phyloP scores from a whole-genome alignment of 2,113 vertebrate genomes.

The Zingel zingel region DNA sequence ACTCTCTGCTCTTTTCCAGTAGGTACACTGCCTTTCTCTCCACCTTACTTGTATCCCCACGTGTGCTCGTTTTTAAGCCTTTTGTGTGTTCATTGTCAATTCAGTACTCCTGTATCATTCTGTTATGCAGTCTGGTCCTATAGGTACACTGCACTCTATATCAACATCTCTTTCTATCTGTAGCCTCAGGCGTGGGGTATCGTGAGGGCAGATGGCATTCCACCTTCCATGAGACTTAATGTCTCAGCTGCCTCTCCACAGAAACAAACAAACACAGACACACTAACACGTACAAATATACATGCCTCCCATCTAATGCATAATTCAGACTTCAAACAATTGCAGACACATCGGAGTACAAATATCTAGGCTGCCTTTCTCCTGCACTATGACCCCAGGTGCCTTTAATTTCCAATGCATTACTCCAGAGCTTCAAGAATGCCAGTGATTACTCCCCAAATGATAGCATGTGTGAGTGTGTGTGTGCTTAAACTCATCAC shows the following conservation, averaged over 20 bases:
- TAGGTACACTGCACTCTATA: conserved; percentile 43
- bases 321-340: conserved; percentile 46
- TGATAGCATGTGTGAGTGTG: background rate
- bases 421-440: conserved; percentile 45
- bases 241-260: conserved; percentile 50
- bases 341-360: conserved; percentile 27
- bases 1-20: conserved; percentile 31
- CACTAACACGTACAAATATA: conserved; percentile 17
- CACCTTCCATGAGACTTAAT: conserved; percentile 46
- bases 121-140: conserved; percentile 47
- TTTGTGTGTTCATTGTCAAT: conserved; percentile 55
- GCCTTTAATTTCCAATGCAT: conserved; percentile 33
- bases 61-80: conserved; percentile 35
- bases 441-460: conserved; percentile 31
- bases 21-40: conserved; percentile 17
- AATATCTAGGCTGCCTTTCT: conserved; percentile 22
- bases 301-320: conserved; percentile 39
- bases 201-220: conserved; percentile 39
- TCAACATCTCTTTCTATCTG: conserved; percentile 52
- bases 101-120: conserved; percentile 48
- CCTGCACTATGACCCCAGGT: conserved; percentile 32
- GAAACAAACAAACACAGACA: background rate
- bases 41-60: conserved; percentile 1
- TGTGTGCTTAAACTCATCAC: conserved; percentile 15
- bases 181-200: conserved; percentile 51